Percentiles rank a stretch among this genome's conserved stretches.
phyloP scores from a whole-genome alignment of 2,888 invertebrate genomes.

The Stomorhina lunata region DNA sequence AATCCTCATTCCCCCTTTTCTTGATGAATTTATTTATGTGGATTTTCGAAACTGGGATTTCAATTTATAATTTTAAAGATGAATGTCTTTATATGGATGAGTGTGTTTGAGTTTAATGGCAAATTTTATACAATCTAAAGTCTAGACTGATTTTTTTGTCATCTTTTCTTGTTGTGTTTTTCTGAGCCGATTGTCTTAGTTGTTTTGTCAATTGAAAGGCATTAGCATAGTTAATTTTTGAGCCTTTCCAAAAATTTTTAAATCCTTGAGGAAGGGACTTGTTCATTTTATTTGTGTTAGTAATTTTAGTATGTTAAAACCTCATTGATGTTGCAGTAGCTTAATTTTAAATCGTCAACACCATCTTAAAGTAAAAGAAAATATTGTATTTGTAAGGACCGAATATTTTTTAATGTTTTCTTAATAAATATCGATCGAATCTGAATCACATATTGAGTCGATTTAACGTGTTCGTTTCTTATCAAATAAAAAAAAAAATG shows the following conservation, averaged over 20 bases:
- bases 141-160: constrained; percentile 35
- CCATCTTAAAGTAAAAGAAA: too few species aligned
- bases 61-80: too few species aligned
- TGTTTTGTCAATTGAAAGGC: not conserved
- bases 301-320: not conserved
- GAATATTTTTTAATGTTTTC: too few species aligned
- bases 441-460: too few species aligned
- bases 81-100: not conserved
- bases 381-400: too few species aligned
- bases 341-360: too few species aligned
- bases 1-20: not conserved
- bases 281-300: not conserved
- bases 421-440: too few species aligned
- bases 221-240: not conserved
- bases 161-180: not conserved
- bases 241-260: not conserved
- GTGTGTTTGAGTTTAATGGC: not conserved
- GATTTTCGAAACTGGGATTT: constrained; percentile 4
- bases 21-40: not conserved
- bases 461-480: too few species aligned
- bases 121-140: constrained; percentile 11
- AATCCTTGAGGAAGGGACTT: not conserved
- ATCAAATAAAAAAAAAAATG: too few species aligned
- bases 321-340: not conserved
- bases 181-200: not conserved